Base-by-base conservation (phyloP, 2,113 vertebrate genomes). In the Microtus richardsoni region DNA sequence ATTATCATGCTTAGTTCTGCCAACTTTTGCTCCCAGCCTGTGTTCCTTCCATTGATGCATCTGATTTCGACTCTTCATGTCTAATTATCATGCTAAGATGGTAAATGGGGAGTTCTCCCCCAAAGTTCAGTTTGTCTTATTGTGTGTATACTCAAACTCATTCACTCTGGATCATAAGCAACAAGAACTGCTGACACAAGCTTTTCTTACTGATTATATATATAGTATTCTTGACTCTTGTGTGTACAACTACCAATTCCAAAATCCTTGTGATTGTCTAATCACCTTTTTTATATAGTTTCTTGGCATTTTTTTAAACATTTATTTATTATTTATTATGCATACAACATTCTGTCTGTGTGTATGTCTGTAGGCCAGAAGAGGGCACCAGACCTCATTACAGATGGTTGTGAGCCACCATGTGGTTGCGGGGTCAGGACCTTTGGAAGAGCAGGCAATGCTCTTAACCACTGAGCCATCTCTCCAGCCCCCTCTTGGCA, bases 201-300 rank as follows among this genome's bases (percentile, higher is more conserved):
- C 70, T 73, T 7, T 19, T 17, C 36, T 21, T n/a, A n/a, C 68
- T 8, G 36, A 19, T n/a, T 36, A 8, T 39, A 21, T 22, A 10
- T 39, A 4, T 9, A 39, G n/a, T 21, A 19, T 74, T 41, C 21
- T 41, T 74, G 71, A 39, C 39, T 54, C 78, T n/a, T 36, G 47
- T 5, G 41, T 80, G 7, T 88, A 4, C 26, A 84, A 11, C 33
- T 74, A 7, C 49, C 26, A 24, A 71, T 77, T 89, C 60, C 41
- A 70, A n/a, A 24, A 39, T 83, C 28, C 92, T 82, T 89, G 39
- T 93, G 58, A 44, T 91, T 91, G 12, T 94, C 3, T 88, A 36
- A 64, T 17, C 88, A 44, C 78, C 70, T 41, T 78, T 89, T 94
- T 74, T 89, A 41, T 49, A 2, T 47, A 30, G 52, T 85, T 89